Evolutionary conservation across 1,140 invertebrate genomes (phyloP).

Genomic region (Procambarus virginalis): DNA sequence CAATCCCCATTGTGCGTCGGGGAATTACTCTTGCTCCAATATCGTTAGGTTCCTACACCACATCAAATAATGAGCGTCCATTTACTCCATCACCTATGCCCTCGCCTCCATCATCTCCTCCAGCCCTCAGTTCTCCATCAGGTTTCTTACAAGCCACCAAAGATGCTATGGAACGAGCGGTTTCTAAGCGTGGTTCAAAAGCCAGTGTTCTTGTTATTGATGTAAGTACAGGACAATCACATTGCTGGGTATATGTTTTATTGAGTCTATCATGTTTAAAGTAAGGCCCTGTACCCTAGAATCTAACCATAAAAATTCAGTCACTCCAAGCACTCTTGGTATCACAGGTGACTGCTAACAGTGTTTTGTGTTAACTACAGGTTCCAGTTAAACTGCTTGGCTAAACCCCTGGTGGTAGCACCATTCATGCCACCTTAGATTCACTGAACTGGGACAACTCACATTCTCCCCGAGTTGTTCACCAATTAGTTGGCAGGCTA

Average conservation of each 20-base stretch:
- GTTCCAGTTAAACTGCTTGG: too few species aligned
- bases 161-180: constrained; percentile 56
- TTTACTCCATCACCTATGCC: constrained; percentile 61
- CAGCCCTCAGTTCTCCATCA: constrained; percentile 47
- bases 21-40: constrained; percentile 38
- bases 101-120: constrained; percentile 65
- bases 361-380: too few species aligned
- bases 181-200: constrained; percentile 59
- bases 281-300: too few species aligned
- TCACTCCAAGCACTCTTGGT: neutral
- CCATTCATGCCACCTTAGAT: too few species aligned
- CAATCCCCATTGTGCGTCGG: constrained; percentile 47
- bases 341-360: too few species aligned
- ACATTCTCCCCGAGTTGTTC: too few species aligned
- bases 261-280: too few species aligned
- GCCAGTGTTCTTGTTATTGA: constrained; percentile 63
- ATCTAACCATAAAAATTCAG: too few species aligned
- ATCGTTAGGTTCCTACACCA: constrained; percentile 32
- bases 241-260: too few species aligned
- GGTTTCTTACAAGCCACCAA: constrained; percentile 63
- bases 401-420: too few species aligned
- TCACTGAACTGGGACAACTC: too few species aligned
- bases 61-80: constrained; percentile 7
- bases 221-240: constrained; percentile 44
- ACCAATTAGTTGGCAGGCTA: too few species aligned